Base-by-base conservation (phyloP, 1,140 invertebrate species). In the Lithobius niger region DNA sequence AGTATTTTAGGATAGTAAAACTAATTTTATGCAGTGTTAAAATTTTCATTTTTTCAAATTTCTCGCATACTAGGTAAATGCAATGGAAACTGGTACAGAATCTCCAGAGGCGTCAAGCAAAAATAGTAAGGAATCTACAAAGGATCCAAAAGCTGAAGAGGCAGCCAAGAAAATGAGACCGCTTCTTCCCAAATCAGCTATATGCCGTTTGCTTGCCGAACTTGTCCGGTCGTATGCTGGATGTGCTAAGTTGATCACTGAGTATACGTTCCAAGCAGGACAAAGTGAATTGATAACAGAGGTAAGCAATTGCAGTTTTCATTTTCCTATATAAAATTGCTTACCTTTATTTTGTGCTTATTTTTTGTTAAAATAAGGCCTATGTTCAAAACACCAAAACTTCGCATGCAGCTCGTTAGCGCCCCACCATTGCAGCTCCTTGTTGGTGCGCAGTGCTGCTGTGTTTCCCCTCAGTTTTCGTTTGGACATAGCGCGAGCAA, bases 141-240 rank as follows among this genome's bases (percentile, higher is more conserved):
- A 75, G 51, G 65, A 74, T 1, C 66, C 67, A 0, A 74, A 75
- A 54, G 76, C 76, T 56, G 66, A 64, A 52, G 73, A 74, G 43
- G 66, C 67, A 25, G 64, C 60, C 1, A 65, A 67, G 59, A 74
- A 71, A 57, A 70, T 62, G 51, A 63, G 67, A 52, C 79, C 81
- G 0, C 71, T 90, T 2, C 65, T 91, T 1, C 77, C 82, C 0
- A 86, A 88, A 62, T 86, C 84, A 1, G 78, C 80, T 13, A 81
- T 91, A 52, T 71, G 90, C 6, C 82, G 87, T 57, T 76, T 91
- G 43, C 66, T 93, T 25, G 84, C 86, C 0, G 89, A 93, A 65
- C 76, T 87, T 1, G 82, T 90, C 0, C 76, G 85, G 1, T 89
- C 86, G 0, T 93, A 91, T 64, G 77, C 79, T 21, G 80, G 79